These are phyloP conservation scores for Trissolcus basalis DNA, from an alignment of 1,140 invertebrate genomes.

Conservation along the genomic window DNA sequence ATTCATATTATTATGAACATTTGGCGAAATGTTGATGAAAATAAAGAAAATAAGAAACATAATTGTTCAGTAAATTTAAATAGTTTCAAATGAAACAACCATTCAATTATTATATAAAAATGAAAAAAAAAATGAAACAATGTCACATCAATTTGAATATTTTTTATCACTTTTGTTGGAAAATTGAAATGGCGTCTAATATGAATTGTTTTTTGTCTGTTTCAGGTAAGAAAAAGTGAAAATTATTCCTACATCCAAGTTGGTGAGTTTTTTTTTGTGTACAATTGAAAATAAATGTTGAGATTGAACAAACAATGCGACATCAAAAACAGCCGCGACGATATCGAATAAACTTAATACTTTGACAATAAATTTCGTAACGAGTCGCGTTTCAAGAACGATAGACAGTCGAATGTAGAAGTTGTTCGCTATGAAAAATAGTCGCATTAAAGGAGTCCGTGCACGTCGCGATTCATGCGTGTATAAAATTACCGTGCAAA, in stretches of 20 bases:
- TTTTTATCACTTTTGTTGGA: no score
- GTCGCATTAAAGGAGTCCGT: slow-evolving; percentile 48
- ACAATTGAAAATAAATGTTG: background rate
- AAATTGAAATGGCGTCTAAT: no score
- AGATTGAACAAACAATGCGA: background rate
- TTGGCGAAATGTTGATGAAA: slow-evolving; percentile 21
- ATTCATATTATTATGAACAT: slow-evolving; percentile 39
- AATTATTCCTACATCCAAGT: background rate
- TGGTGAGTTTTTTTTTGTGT: background rate
- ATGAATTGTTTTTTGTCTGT: background rate
- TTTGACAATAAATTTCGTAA: slow-evolving; percentile 24
- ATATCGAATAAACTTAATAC: no score
- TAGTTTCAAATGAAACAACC: no score
- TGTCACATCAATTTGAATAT: no score
- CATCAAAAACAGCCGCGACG: background rate
- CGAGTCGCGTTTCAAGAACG: slow-evolving; percentile 21
- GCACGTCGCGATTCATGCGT: slow-evolving; percentile 56
- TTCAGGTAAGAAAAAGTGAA: background rate
- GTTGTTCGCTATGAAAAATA: slow-evolving; percentile 37
- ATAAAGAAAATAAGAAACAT: no score
- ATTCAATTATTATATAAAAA: no score
- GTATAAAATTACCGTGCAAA: slow-evolving; percentile 68
- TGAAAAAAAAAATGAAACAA: no score
- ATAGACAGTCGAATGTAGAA: slow-evolving; percentile 26
- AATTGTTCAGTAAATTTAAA: no score